Evolutionary conservation across 1,140 invertebrate species (phyloP), one percentile per base, ranked within the genome.

Genomic region (Hesperophylax magnus): DNA sequence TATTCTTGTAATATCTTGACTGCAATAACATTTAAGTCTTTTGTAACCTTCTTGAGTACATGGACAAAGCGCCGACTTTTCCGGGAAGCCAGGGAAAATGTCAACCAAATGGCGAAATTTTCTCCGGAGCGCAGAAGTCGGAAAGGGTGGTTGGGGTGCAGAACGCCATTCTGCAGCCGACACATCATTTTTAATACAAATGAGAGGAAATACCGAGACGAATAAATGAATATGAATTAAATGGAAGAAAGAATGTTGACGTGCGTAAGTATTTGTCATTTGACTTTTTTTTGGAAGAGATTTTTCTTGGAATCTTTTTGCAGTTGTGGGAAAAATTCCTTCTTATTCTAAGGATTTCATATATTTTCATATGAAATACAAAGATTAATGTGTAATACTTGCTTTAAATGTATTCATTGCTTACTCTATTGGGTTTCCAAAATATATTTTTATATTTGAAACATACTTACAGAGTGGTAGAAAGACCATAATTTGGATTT

Each of bases 111-210:
- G 72, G 77, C 81, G 75, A 8, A 11, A 47, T 14, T 2, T 27
- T 6, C 39, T 47, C 39, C 39, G 39, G 39, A 47, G 39, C 39
- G 39, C 11, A 60, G 18, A 60, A 24, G 18, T 60, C 39, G 15
- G 31, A 22, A 69, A 78, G 63, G 74, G n/a, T 11, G 47, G 63
- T 3, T 34, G 39, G 81, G 22, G 8, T 63, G 9, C 31, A 2
- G 52, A 8, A n/a, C 67, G 20, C 58, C 67, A 24, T 60, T 77
- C 82, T 90, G 89, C 86, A 87, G 81, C 82, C 86, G 89, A 90
- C 89, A 90, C 88, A 88, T 90, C 89, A 90, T 90, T 90, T 90
- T 90, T 90, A 90, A 90, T 90, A 90, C 89, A 90, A 90, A 90
- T 89, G 88, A 89, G 87, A 89, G 86, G 89, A 90, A 90, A 90